These are phyloP conservation scores for Bursaphelenchus mucronatus DNA, from an alignment of 1,140 invertebrate species.

Conservation along the genomic window DNA sequence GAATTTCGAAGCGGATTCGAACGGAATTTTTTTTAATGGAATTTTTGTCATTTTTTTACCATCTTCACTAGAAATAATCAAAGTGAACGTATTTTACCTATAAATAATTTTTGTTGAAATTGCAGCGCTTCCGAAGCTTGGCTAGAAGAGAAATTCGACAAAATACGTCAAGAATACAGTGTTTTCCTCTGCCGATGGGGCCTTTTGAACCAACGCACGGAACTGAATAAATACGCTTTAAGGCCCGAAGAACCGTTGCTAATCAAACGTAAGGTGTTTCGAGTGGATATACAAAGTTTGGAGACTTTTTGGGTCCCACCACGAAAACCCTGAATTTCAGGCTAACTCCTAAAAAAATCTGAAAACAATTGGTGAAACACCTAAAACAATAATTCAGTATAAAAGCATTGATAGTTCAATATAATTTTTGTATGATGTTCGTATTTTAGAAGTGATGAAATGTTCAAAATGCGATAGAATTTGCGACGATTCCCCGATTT, in stretches of 20 bases:
- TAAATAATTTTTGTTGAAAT: neutral
- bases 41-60: neutral
- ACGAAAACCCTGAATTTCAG: too few species aligned
- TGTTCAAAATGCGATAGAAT: neutral
- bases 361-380: too few species aligned
- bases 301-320: too few species aligned
- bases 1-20: neutral
- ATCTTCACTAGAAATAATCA: neutral
- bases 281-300: neutral
- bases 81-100: neutral
- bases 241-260: neutral
- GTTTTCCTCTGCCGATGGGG: conserved; percentile 7
- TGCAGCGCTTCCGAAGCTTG: neutral
- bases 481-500: neutral
- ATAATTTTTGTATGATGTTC: neutral
- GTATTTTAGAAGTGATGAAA: neutral
- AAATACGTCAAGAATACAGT: conserved; percentile 5
- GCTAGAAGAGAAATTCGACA: conserved; percentile 10
- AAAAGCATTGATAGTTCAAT: neutral
- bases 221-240: conserved; percentile 4
- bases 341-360: too few species aligned
- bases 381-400: neutral
- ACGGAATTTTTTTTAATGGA: too few species aligned
- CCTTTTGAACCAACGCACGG: conserved; percentile 17
- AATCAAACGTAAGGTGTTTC: conserved; percentile 9